A percentile compares a stretch with the other conserved stretches of the same genome.
phyloP scores from a whole-genome alignment of 2,797 vertebrate genomes.

The Amniataba percoides region DNA sequence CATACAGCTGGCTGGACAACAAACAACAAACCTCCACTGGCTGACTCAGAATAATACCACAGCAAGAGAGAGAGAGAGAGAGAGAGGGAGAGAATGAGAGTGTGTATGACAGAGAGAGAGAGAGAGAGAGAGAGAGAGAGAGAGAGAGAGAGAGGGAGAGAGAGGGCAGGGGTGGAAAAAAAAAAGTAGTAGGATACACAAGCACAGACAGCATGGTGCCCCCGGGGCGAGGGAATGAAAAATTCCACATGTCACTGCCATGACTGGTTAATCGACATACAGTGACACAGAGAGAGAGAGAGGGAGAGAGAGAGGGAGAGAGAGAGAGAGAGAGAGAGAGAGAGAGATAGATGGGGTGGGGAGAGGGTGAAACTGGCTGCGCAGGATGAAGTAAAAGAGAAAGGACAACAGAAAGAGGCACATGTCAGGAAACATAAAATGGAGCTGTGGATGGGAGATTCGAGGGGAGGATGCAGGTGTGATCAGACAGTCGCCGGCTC shows the following conservation, averaged over 20 bases:
- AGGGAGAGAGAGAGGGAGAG: constrained; percentile 16
- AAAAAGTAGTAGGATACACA: constrained; percentile 51
- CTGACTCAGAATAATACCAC: constrained; percentile 59
- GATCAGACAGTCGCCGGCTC: constrained; percentile 20
- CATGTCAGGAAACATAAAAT: constrained; percentile 32
- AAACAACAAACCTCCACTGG: constrained; percentile 53
- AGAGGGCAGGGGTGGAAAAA: neutral
- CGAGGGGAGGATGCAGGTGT: constrained; percentile 40
- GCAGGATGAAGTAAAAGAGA: constrained; percentile 9
- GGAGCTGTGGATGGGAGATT: constrained; percentile 19
- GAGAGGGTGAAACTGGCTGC: constrained; percentile 8
- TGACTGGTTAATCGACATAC: constrained; percentile 72
- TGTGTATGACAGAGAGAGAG: constrained; percentile 11
- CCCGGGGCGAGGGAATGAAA: constrained; percentile 79
- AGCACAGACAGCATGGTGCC: constrained; percentile 61
- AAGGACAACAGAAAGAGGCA: neutral
- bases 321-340: constrained; percentile 3
- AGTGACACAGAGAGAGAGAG: constrained; percentile 30
- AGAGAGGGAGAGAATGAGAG: neutral
- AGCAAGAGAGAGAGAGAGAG: constrained; percentile 41
- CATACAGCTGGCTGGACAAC: constrained; percentile 55
- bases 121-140: constrained; percentile 29
- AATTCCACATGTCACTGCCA: constrained; percentile 83
- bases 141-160: constrained; percentile 20
- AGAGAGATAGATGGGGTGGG: constrained; percentile 21